phyloP scores from a whole-genome alignment of 2,888 invertebrate species.

The Acrobeloides nanus region DNA sequence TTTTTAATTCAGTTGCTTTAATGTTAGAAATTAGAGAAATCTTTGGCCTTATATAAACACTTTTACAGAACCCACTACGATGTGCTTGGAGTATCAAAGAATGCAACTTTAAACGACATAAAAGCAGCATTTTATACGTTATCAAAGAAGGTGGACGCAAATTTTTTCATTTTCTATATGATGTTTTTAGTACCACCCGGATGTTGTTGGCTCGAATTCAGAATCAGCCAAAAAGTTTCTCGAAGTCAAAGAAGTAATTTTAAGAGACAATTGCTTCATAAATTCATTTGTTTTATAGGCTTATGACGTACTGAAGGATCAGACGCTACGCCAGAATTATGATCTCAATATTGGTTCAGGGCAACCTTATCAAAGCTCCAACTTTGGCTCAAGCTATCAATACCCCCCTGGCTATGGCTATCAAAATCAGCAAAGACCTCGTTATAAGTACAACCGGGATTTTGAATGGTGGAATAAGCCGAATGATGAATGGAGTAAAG shows the following conservation, averaged over 20 bases:
- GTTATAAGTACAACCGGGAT: too few relatives aligned
- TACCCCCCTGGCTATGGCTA: background rate
- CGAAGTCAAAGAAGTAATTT: slow-evolving; percentile 31
- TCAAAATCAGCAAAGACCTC: too few relatives aligned
- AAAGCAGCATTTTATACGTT: slow-evolving; percentile 30
- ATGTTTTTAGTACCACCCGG: slow-evolving; percentile 31
- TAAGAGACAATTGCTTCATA: too few relatives aligned
- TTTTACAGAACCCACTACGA: slow-evolving; percentile 22
- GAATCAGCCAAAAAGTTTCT: slow-evolving; percentile 21
- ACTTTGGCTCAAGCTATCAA: background rate
- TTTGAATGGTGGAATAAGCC: too few relatives aligned
- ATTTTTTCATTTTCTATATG: too few relatives aligned
- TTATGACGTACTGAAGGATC: slow-evolving; percentile 16
- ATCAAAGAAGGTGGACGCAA: slow-evolving; percentile 27
- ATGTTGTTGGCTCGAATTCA: slow-evolving; percentile 18
- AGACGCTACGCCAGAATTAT: slow-evolving; percentile 14
- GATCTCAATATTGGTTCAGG: too few relatives aligned
- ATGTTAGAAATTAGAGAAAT: too few relatives aligned
- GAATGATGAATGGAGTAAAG: too few relatives aligned
- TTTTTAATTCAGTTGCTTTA: too few relatives aligned
- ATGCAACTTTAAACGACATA: slow-evolving; percentile 23
- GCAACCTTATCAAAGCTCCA: too few relatives aligned
- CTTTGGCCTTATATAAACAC: too few relatives aligned
- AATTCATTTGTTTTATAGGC: too few relatives aligned
- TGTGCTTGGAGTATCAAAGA: slow-evolving; percentile 22